Evolutionary conservation across 2,113 vertebrate genomes (phyloP), one percentile per base, ranked within the genome.

Genomic region (Cavia aperea): DNA sequence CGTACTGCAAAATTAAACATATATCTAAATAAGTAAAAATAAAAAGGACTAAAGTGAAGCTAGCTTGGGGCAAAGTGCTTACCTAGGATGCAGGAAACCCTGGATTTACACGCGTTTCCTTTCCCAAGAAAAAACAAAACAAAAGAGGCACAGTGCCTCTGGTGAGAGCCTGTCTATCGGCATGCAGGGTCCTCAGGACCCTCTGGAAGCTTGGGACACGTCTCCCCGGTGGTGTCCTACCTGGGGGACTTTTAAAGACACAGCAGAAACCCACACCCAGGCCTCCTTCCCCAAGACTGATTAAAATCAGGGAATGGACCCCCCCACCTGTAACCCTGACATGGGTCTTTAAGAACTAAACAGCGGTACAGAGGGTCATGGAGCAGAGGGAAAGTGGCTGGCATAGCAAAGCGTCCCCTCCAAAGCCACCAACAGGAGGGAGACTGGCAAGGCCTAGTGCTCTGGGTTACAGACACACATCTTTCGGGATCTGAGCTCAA

Each of bases 321-420:
- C 10, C 26, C 78, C 12, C 4, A 12, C 51, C 51, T 12, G 51
- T 12, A 79, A 81, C 36, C 31, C 62, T 7, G 58, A 39, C 18
- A 36, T 73, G 63, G 54, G 15, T 75, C 58, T 62, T 19, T 14
- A 51, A 56, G 33, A 49, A 60, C 58, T 46, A 81, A 79, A 8
- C 54, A 39, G 63, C 65, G 31, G 3, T 24, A 26, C 1, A 3
- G 14, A 2, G 0, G 3, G 31, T 26, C 56, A 15, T 21, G 56
- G 29, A 54, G 8, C 0, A 60, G 56, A 13, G 56, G 39, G 58
- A 31, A n/a, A 73, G 15, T 33, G 21, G 5, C 70, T 31, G 26
- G 11, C 7, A 3, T 18, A 43, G 13, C 19, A 29, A 85, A 33
- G 11, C 46, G 51, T 21, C 77, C 46, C 63, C 75, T 62, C 84